Conservation (phyloP, 2,113 vertebrate genomes). For the Kobus ellipsiprymnus region DNA sequence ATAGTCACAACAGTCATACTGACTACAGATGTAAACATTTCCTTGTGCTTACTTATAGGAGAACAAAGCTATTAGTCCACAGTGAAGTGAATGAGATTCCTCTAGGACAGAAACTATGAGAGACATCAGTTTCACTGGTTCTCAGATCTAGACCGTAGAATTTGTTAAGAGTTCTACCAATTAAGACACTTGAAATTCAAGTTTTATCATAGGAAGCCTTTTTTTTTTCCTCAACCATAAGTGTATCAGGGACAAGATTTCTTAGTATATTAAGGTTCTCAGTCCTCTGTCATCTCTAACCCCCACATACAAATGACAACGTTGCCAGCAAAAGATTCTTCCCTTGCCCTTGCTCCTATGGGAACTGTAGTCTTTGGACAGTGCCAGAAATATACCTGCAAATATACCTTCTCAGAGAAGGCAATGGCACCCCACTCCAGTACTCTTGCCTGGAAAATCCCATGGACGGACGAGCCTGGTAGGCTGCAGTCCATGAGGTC, state of each 20-base stretch:
- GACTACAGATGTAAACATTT: constrained; percentile 27
- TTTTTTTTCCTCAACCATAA: background rate
- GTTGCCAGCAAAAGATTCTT: background rate
- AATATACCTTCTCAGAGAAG: too few relatives aligned
- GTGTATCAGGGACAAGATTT: background rate
- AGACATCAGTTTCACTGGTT: background rate
- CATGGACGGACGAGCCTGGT: too few relatives aligned
- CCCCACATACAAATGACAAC: background rate
- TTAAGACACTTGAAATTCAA: background rate
- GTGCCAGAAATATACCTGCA: background rate
- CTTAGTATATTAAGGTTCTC: background rate
- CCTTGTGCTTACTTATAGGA: background rate
- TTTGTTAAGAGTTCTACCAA: background rate
- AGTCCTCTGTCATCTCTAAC: background rate
- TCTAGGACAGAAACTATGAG: background rate
- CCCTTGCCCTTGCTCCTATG: background rate
- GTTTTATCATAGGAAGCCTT: background rate
- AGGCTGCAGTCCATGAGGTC: too few relatives aligned
- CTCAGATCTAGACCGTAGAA: background rate
- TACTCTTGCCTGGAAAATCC: too few relatives aligned
- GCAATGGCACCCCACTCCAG: too few relatives aligned
- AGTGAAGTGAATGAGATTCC: background rate
- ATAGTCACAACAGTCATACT: background rate
- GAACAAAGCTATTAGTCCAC: background rate
- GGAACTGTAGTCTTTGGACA: background rate